Evolutionary conservation across 2,888 invertebrate genomes (phyloP), one percentile per base, ranked within the genome.

Genomic region (Callimorpha dominula): DNA sequence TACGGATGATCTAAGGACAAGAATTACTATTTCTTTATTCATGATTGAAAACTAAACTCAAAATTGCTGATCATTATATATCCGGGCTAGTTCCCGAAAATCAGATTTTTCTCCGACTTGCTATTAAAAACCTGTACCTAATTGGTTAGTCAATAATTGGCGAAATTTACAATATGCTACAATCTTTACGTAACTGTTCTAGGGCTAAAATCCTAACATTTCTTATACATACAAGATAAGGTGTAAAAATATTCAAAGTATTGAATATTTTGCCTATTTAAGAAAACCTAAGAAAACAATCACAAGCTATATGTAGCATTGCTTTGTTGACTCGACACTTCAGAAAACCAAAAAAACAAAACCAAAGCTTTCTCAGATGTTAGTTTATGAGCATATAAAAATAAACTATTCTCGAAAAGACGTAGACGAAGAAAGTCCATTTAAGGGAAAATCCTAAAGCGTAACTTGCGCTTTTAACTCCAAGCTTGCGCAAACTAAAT

Each of bases 381-480:
- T n/a, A 54, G 12, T 67, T 68, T 60, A 66, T 20, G 42, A 40
- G 49, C 42, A 66, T n/a, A n/a, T 40, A 65, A 65, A 63, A 73
- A 46, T 40, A 68, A 65, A 40, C 50, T 65, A 69, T 60, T 17
- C 42, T 63, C 60, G 40, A 65, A 57, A 75, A 75, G 73, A 52
- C 52, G 7, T 20, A 57, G 50, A 71, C 60, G 63, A 66, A 42
- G 65, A 67, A 71, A 65, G 4, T 6, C 62, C 64, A 54, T 71
- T 60, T 65, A 69, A 69, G 66, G 70, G 11, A 43, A 60, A 69
- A 69, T 17, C 64, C 43, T 46, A 50, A 65, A 71, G 71, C 65
- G 66, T 70, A 70, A 70, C n/a, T 42, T 68, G 70, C 73, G 79
- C 77, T 76, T 76, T 72, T 64, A 72, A 67, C 76, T 74, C 52